Evolutionary conservation across 23 tunicate genomes (phyloP).

Genomic region (Botrylloides violaceus): DNA sequence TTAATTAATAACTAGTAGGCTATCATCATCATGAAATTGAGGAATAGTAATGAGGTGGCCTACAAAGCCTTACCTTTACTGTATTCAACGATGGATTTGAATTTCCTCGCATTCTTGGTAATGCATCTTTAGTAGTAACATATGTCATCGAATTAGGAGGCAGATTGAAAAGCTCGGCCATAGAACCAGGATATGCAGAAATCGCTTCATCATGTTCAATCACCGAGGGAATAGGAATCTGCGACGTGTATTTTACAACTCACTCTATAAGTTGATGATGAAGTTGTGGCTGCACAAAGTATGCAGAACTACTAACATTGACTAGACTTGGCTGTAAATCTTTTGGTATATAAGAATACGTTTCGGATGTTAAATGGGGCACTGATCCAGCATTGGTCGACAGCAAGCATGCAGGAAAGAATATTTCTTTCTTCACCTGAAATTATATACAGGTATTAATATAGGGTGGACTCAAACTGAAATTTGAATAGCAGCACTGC

Average conservation of each 20-base stretch:
- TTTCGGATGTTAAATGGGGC: slow-evolving; percentile 71
- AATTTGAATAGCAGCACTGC: too few species aligned
- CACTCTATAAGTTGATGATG: too few species aligned
- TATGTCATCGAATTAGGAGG: slow-evolving; percentile 12
- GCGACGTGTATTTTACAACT: not conserved
- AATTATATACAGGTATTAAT: too few species aligned
- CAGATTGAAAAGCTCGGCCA: slow-evolving; percentile 39
- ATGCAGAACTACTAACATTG: slow-evolving; percentile 17
- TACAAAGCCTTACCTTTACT: slow-evolving; percentile 17
- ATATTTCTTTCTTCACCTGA: slow-evolving; percentile 7
- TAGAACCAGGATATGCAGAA: slow-evolving; percentile 15
- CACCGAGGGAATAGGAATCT: slow-evolving; percentile 40
- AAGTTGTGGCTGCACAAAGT: too few species aligned
- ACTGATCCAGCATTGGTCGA: slow-evolving; percentile 61
- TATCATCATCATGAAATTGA: too few species aligned
- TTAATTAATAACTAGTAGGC: too few species aligned
- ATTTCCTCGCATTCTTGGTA: not conserved
- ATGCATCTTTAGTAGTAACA: slow-evolving; percentile 32
- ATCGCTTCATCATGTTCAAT: slow-evolving; percentile 30
- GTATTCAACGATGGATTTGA: slow-evolving; percentile 38
- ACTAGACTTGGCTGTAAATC: slow-evolving; percentile 21
- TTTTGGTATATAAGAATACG: slow-evolving; percentile 35
- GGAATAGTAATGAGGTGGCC: too few species aligned
- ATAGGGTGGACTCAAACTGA: too few species aligned
- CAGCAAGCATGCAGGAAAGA: slow-evolving; percentile 37